Base-by-base conservation (phyloP, 2,797 vertebrate genomes). In the Tiaroga cobitis region DNA sequence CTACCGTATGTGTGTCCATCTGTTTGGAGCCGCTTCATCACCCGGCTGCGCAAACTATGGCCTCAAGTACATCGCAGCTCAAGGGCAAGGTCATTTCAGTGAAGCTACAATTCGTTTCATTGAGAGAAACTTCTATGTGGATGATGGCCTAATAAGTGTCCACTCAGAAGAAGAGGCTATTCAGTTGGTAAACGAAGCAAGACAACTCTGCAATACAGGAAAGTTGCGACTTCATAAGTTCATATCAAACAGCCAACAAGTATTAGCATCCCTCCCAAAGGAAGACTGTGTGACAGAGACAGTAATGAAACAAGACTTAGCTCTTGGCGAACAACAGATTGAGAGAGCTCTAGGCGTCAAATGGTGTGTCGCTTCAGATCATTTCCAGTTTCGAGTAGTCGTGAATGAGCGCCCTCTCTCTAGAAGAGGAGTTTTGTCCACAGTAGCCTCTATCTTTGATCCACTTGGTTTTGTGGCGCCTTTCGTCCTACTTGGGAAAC, bases 71-170 rank as follows among this genome's bases (percentile, higher is more conserved):
- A 69, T 69, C 4, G 19, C 67, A 5, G 67, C 34, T 19, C 67
- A 69, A 39, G 34, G 67, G 18, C 67, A 18, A 69, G 67, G 67
- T 18, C 18, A 39, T 18, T 69, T 69, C 34, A 69, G 34, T 39
- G 32, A 69, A 11, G 67, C 32, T 7, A 69, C 67, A 19, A 69
- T 69, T 9, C 3, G 34, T 19, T 69, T 69, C 21, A 69, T 69
- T 4, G 32, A 69, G 8, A 69, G 34, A 69, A 34, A 69, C 34
- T 69, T 69, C 6, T 63, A 69, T 10, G 67, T 69, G 29, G 67
- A 39, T 69, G 67, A 69, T 69, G 67, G 67, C 18, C 67, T 69
- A 9, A 69, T 69, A 8, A 70, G 68, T 70, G 19, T 70, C 19
- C 21, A 70, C 11, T 41, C 68, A 21, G 68, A 37, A 70, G 34